These are phyloP conservation scores for Mactra quadrangularis DNA, from an alignment of 1,140 invertebrate genomes.

Conservation along the genomic window DNA sequence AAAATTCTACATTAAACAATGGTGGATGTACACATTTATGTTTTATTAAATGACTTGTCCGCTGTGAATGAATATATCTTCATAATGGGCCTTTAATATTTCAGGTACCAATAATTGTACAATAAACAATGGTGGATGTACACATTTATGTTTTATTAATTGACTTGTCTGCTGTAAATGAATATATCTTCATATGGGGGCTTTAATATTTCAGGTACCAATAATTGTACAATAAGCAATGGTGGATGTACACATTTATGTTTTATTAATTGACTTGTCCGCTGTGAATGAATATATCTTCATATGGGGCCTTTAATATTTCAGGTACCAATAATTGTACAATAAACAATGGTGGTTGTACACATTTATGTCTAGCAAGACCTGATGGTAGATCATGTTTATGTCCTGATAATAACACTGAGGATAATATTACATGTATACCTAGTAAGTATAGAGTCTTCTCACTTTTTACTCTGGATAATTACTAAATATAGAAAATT, in stretches of 20 bases:
- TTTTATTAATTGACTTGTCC: too few species aligned
- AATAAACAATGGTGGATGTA: constrained; percentile 89
- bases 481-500: too few species aligned
- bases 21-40: constrained; percentile 96
- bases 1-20: constrained; percentile 91
- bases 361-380: constrained; percentile 96
- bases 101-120: constrained; percentile 91
- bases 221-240: constrained; percentile 91
- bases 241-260: constrained; percentile 96
- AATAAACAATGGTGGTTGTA: constrained; percentile 89
- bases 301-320: too few species aligned
- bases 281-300: too few species aligned
- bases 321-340: constrained; percentile 91
- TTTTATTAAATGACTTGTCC: too few species aligned
- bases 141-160: constrained; percentile 98
- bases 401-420: constrained; percentile 89
- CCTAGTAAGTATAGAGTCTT: constrained; percentile 83
- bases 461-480: neutral
- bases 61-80: too few species aligned
- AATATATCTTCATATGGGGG: too few species aligned
- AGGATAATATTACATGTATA: constrained; percentile 84
- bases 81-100: too few species aligned
- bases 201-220: constrained; percentile 86
- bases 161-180: too few species aligned
- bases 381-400: constrained; percentile 92